A percentile compares a stretch with the other conserved stretches of the same genome.
Conservation (phyloP, 1,140 invertebrate genomes). For the Tetramorium parvispinum region DNA sequence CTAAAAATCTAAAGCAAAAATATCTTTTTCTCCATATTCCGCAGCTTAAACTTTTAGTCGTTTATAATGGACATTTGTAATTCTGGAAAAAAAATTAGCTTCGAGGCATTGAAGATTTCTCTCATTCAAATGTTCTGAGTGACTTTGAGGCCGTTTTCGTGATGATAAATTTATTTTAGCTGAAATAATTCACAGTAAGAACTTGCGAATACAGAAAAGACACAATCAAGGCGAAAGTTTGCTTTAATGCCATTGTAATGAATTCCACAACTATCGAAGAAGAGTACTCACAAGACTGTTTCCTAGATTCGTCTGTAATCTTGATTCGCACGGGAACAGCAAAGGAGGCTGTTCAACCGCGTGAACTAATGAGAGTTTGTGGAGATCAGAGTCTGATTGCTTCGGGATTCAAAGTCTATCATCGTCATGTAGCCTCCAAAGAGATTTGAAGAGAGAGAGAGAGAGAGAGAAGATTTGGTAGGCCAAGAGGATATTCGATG, state of each 20-base stretch:
- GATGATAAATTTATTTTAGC: slow-evolving; percentile 16
- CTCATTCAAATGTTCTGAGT: slow-evolving; percentile 5
- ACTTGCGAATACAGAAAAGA: neutral
- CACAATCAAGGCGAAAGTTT: neutral
- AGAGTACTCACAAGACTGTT: neutral
- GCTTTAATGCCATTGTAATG: slow-evolving; percentile 24
- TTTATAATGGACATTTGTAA: slow-evolving; percentile 24
- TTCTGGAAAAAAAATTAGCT: slow-evolving; percentile 20
- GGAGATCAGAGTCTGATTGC: slow-evolving; percentile 52
- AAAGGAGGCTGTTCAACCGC: slow-evolving; percentile 3
- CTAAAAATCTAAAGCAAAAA: slow-evolving; percentile 1
- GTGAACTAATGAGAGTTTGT: slow-evolving; percentile 42
- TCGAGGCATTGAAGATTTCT: neutral
- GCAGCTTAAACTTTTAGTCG: neutral
- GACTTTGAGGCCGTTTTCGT: neutral
- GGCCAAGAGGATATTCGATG: slow-evolving; percentile 17
- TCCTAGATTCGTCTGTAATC: slow-evolving; percentile 12
- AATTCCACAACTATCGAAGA: slow-evolving; percentile 6
- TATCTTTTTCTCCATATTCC: neutral
- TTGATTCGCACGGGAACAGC: slow-evolving; percentile 10
- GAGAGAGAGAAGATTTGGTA: neutral
- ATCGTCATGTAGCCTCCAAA: slow-evolving; percentile 11
- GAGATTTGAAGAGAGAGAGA: neutral
- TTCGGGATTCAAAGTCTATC: slow-evolving; percentile 44
- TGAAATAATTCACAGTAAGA: slow-evolving; percentile 14